phyloP scores from a whole-genome alignment of 2,797 vertebrate species.

The Acridotheres tristis region DNA sequence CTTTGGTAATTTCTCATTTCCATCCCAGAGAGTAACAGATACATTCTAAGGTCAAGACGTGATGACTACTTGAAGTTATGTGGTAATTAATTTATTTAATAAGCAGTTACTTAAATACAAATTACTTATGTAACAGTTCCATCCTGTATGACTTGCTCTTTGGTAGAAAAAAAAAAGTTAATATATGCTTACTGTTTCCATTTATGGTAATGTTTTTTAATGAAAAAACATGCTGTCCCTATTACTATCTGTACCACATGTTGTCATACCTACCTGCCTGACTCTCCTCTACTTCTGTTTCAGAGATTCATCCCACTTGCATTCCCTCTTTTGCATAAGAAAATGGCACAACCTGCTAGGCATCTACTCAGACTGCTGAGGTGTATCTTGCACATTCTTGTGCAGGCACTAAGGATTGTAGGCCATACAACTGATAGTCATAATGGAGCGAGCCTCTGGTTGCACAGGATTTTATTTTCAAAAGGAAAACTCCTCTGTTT shows the following conservation, averaged over 20 bases:
- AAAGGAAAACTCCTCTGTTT: neutral
- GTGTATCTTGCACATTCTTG: neutral
- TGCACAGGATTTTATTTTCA: neutral
- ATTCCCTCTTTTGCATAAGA: neutral
- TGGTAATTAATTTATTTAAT: neutral
- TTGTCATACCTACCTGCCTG: neutral
- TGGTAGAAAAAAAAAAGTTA: neutral
- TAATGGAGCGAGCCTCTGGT: neutral
- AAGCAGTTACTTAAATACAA: neutral
- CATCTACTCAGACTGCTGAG: neutral
- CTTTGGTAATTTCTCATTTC: neutral
- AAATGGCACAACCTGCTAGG: neutral
- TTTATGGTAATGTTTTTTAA: neutral
- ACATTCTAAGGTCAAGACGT: neutral
- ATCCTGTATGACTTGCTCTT: neutral
- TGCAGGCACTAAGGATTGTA: neutral
- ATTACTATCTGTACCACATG: accelerated
- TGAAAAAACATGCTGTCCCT: neutral
- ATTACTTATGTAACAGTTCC: neutral
- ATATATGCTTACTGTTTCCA: neutral
- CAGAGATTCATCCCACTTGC: neutral
- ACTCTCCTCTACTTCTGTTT: neutral
- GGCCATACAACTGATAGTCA: neutral
- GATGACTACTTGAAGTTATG: neutral
- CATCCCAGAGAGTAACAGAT: neutral